Evolutionary conservation across 2,113 vertebrate genomes (phyloP).

Genomic region (Ginglymostoma cirratum): DNA sequence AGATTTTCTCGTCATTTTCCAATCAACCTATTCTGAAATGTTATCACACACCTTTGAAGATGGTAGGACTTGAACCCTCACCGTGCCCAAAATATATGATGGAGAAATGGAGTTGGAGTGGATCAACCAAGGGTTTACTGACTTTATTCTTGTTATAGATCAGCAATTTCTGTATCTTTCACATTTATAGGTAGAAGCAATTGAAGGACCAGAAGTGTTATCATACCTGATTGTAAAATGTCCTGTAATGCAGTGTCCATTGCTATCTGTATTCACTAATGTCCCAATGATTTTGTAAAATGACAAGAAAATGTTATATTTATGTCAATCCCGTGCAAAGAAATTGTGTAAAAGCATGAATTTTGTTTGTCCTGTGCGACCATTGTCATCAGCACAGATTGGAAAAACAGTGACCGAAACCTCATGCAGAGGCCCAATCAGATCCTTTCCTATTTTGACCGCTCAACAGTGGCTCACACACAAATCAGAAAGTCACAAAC

Average conservation of each 20-base stretch:
- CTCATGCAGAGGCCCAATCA: not conserved
- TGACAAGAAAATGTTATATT: not conserved
- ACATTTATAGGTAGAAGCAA: not conserved
- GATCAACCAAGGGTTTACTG: not conserved
- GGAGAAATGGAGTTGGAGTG: not conserved
- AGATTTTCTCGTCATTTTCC: not conserved
- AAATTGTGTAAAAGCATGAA: not conserved
- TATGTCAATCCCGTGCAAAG: not conserved
- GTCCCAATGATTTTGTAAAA: not conserved
- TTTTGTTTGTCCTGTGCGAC: not conserved
- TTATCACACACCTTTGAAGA: too few species aligned
- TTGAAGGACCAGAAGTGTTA: not conserved
- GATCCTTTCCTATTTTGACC: not conserved
- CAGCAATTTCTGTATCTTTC: not conserved
- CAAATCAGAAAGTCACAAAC: not conserved
- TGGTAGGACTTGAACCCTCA: too few species aligned
- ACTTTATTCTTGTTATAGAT: not conserved
- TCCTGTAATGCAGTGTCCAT: not conserved
- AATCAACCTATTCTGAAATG: too few species aligned
- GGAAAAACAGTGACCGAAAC: not conserved
- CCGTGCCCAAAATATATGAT: too few species aligned
- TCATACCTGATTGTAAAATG: not conserved
- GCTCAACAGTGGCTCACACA: not conserved
- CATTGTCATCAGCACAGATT: not conserved
- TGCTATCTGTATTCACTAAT: not conserved